A percentile compares a stretch with the other conserved stretches of the same genome.
Conservation (phyloP, 2,113 vertebrate species). For the Channa maculata region DNA sequence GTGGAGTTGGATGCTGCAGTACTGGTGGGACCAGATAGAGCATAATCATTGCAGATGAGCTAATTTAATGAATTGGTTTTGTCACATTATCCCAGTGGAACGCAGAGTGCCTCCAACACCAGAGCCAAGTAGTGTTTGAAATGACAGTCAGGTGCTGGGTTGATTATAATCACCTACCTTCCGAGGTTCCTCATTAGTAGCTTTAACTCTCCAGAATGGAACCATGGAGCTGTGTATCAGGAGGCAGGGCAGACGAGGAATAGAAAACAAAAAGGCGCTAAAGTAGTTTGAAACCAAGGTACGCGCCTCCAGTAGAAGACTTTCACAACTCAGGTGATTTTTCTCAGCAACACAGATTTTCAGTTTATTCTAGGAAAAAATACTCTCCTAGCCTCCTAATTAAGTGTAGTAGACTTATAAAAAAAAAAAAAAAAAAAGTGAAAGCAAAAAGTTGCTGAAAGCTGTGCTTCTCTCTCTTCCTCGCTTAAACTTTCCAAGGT, state of each 20-base stretch:
- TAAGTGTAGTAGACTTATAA: slow-evolving; percentile 2
- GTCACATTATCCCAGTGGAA: slow-evolving; percentile 77
- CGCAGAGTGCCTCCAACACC: slow-evolving; percentile 54
- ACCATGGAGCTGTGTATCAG: slow-evolving; percentile 58
- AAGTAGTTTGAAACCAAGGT: slow-evolving; percentile 51
- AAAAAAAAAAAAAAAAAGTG: not conserved
- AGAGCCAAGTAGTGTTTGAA: slow-evolving; percentile 72
- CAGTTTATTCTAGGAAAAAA: slow-evolving; percentile 40
- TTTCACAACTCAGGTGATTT: slow-evolving; percentile 25
- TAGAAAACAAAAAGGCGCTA: slow-evolving; percentile 43
- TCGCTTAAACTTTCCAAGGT: slow-evolving; percentile 75
- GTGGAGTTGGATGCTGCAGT: slow-evolving; percentile 56
- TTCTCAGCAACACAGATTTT: slow-evolving; percentile 21
- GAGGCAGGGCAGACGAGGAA: slow-evolving; percentile 28
- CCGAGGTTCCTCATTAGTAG: slow-evolving; percentile 78
- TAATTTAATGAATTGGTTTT: slow-evolving; percentile 88
- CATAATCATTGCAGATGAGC: slow-evolving; percentile 87
- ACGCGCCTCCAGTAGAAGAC: slow-evolving; percentile 22
- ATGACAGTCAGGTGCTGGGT: slow-evolving; percentile 79
- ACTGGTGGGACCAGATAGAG: slow-evolving; percentile 74
- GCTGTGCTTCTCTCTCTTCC: not conserved
- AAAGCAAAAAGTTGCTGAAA: not conserved
- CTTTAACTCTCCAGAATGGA: slow-evolving; percentile 66
- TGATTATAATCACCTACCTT: slow-evolving; percentile 77
- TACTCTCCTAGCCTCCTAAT: slow-evolving; percentile 36